phyloP scores from a whole-genome alignment of 2,113 vertebrate species.

The Calidris pugnax region DNA sequence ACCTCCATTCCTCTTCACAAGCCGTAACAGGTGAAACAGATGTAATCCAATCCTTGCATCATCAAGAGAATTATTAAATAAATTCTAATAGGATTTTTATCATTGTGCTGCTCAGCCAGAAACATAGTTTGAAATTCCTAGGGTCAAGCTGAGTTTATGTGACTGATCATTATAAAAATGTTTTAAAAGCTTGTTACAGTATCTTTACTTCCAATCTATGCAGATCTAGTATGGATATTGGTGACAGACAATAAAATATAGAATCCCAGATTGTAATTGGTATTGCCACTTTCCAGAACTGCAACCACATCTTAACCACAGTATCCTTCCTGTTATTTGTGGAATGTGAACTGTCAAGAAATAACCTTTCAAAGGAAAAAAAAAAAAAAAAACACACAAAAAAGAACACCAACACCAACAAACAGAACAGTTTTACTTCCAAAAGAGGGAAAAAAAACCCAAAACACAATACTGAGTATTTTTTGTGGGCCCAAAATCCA shows the following conservation, averaged over 20 bases:
- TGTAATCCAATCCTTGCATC: background rate
- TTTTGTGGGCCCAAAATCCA: background rate
- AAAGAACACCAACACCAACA: background rate
- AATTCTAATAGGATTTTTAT: background rate
- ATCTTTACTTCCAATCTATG: background rate
- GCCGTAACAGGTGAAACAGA: background rate
- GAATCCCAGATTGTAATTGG: background rate
- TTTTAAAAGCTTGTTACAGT: background rate
- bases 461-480: background rate
- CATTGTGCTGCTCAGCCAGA: background rate
- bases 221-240: background rate
- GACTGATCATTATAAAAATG: background rate
- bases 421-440: background rate
- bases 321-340: conserved; percentile 30
- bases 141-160: background rate
- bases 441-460: accelerated
- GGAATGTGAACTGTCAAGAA: conserved; percentile 25
- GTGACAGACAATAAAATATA: background rate
- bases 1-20: background rate
- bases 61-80: background rate
- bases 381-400: background rate
- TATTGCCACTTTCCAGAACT: conserved; percentile 5
- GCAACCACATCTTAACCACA: conserved; percentile 18
- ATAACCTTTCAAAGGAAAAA: background rate
- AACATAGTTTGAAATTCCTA: background rate